Evolutionary conservation across 2,113 vertebrate genomes (phyloP).

Genomic region (Motacilla alba): DNA sequence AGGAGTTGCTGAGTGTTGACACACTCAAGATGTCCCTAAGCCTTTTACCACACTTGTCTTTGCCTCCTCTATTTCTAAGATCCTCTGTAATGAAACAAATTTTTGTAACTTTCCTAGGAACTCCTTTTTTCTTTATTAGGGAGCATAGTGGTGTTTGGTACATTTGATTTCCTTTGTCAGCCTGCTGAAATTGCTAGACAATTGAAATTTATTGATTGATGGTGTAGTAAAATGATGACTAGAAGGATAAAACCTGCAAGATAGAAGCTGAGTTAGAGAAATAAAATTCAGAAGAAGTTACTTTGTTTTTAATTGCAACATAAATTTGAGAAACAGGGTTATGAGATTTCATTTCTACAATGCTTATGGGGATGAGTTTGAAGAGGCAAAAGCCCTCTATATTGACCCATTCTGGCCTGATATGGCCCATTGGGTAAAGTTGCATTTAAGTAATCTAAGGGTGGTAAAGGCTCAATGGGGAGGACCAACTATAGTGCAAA

Average conservation of each 20-base stretch:
- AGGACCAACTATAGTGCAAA: not conserved
- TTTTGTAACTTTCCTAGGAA: conserved; percentile 14
- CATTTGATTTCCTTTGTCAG: conserved; percentile 5
- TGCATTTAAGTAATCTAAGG: not conserved
- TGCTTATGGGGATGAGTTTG: not conserved
- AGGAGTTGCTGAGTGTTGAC: not conserved
- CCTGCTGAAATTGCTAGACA: not conserved
- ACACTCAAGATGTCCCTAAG: not conserved
- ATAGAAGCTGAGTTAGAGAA: conserved; percentile 42
- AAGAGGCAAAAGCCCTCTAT: not conserved
- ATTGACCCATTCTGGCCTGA: not conserved
- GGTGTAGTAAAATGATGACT: conserved; percentile 38
- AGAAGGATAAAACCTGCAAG: conserved; percentile 33
- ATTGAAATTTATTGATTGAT: conserved; percentile 47
- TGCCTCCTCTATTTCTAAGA: not conserved
- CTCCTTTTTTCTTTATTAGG: conserved; percentile 14
- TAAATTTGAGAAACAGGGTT: conserved; percentile 59
- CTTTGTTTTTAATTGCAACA: conserved; percentile 60
- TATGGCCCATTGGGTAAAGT: not conserved
- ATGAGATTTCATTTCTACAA: conserved; percentile 59
- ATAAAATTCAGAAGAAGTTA: conserved; percentile 40
- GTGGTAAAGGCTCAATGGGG: not conserved
- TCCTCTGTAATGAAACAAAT: not conserved
- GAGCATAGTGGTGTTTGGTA: not conserved
- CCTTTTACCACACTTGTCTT: not conserved